Percentiles rank a stretch among this genome's conserved stretches.
Evolutionary conservation across 2,113 vertebrate species (phyloP).

Genomic region (Microcebus murinus): DNA sequence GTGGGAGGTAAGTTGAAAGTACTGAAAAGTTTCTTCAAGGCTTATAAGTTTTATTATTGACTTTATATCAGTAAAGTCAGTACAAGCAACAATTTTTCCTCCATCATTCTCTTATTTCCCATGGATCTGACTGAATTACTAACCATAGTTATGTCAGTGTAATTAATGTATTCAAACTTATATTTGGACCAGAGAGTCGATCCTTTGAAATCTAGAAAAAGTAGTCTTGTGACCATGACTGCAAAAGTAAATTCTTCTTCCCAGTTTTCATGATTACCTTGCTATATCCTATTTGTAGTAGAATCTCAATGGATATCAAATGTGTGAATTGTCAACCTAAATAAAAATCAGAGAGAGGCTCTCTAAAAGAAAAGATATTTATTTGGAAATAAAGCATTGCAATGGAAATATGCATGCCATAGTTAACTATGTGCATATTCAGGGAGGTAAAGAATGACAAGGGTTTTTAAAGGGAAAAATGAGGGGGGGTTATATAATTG

Average conservation of each 20-base stretch:
- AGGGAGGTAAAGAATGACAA: neutral
- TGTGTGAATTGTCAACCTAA: neutral
- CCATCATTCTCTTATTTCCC: neutral
- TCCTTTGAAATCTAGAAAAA: slow-evolving; percentile 19
- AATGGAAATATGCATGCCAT: neutral
- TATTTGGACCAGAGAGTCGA: neutral
- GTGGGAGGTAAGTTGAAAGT: neutral
- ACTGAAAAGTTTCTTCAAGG: neutral
- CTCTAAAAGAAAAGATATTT: neutral
- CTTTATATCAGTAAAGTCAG: neutral
- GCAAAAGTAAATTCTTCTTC: slow-evolving; percentile 5
- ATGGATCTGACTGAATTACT: neutral
- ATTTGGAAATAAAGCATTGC: neutral
- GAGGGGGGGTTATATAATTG: neutral
- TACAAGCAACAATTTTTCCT: neutral
- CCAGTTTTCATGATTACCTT: slow-evolving; percentile 17
- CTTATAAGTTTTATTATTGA: neutral
- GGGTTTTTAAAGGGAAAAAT: neutral
- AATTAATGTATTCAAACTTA: neutral
- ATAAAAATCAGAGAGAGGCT: neutral
- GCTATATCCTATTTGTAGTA: neutral
- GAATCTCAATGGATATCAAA: slow-evolving; percentile 1
- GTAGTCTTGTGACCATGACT: neutral
- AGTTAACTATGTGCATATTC: neutral
- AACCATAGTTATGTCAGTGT: neutral